Evolutionary conservation across 2,113 vertebrate genomes (phyloP).

Genomic region (Hemiscyllium ocellatum): DNA sequence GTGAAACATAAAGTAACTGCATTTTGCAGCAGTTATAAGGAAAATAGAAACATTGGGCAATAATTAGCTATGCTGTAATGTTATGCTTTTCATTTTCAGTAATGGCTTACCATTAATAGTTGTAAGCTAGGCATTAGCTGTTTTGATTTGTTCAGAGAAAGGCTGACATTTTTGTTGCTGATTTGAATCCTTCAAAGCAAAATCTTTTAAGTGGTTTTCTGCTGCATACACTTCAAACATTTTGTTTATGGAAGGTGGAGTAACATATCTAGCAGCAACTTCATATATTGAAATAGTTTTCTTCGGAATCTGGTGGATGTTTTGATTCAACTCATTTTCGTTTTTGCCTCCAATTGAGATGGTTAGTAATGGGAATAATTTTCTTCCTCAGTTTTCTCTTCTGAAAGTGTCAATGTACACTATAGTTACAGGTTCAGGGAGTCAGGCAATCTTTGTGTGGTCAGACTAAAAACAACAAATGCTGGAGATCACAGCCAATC

Average conservation of each 20-base stretch:
- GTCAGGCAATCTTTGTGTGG: not conserved
- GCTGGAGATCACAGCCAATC: too few species aligned
- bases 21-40: not conserved
- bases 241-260: not conserved
- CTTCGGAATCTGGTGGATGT: not conserved
- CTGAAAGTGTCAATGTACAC: not conserved
- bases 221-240: not conserved
- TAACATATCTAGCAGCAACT: not conserved
- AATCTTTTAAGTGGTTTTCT: not conserved
- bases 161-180: not conserved
- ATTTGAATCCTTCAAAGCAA: not conserved
- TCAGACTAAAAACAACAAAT: too few species aligned
- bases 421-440: not conserved
- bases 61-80: not conserved
- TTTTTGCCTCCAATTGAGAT: not conserved
- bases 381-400: not conserved
- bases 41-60: not conserved
- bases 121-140: not conserved
- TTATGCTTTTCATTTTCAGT: not conserved
- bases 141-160: not conserved
- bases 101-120: not conserved
- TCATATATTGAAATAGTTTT: not conserved
- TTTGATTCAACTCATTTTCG: not conserved
- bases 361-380: not conserved
- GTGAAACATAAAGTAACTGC: not conserved